These are phyloP conservation scores for Torymus texanus DNA, from an alignment of 2,888 invertebrate genomes.

Conservation along the genomic window DNA sequence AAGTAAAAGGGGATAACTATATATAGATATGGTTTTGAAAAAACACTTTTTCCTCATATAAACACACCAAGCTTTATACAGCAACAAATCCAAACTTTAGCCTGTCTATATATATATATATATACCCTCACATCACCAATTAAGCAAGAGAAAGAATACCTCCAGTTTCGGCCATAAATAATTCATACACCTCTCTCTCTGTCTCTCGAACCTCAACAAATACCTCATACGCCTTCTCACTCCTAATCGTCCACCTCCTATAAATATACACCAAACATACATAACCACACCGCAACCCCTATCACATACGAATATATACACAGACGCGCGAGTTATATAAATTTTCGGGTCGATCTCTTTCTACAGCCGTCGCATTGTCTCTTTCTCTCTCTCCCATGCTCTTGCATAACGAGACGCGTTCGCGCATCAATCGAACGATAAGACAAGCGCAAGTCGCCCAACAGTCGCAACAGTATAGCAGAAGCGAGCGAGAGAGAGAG, in stretches of 20 bases:
- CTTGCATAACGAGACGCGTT: constrained; percentile 26
- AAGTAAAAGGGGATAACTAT: too few species aligned
- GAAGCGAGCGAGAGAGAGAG: constrained; percentile 46
- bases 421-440: constrained; percentile 27
- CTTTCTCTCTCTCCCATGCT: too few species aligned
- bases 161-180: constrained; percentile 4
- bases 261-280: too few species aligned
- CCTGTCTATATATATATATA: too few species aligned
- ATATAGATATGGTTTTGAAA: too few species aligned
- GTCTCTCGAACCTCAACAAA: background rate
- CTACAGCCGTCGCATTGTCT: constrained; percentile 6
- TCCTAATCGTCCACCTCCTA: constrained; percentile 3
- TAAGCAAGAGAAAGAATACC: background rate
- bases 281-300: too few species aligned
- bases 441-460: background rate
- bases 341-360: background rate
- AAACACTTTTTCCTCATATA: too few species aligned
- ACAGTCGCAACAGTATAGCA: constrained; percentile 48
- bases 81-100: too few species aligned
- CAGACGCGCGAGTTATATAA: too few species aligned
- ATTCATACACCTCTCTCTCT: constrained; percentile 24
- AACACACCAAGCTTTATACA: too few species aligned
- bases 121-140: background rate
- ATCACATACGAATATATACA: too few species aligned
- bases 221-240: constrained; percentile 4